A percentile compares a stretch with the other conserved stretches of the same genome.
Evolutionary conservation across 2,113 vertebrate genomes (phyloP).

Genomic region (Toxostoma redivivum): DNA sequence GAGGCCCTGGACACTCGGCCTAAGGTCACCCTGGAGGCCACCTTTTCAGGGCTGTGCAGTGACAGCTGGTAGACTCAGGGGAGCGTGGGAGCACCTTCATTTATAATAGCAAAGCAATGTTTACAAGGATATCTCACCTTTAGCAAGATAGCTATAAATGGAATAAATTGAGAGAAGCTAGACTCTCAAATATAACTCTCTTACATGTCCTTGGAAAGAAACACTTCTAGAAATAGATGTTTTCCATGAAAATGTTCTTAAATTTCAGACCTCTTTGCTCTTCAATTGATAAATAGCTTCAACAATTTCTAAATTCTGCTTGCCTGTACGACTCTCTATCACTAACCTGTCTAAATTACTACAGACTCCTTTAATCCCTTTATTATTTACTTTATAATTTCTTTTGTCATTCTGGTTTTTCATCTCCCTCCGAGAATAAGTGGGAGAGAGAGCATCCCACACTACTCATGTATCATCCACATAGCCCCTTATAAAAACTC

Average conservation of each 20-base stretch:
- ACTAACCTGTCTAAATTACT: constrained; percentile 23
- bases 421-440: constrained; percentile 52
- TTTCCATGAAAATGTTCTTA: constrained; percentile 18
- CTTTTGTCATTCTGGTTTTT: constrained; percentile 43
- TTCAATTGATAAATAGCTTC: background rate
- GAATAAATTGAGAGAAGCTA: constrained; percentile 1
- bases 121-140: constrained; percentile 27
- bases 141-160: constrained; percentile 4
- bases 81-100: background rate
- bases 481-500: constrained; percentile 5
- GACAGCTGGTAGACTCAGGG: background rate
- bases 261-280: constrained; percentile 24
- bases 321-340: background rate
- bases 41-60: background rate
- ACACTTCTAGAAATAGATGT: constrained; percentile 19
- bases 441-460: constrained; percentile 50
- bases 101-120: background rate
- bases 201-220: constrained; percentile 17
- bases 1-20: background rate
- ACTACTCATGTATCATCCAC: constrained; percentile 41
- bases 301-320: constrained; percentile 34
- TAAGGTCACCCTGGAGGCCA: background rate
- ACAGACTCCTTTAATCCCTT: background rate
- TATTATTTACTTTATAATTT: constrained; percentile 55
- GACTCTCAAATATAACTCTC: background rate